Evolutionary conservation across 2,113 vertebrate genomes (phyloP), one percentile per base, ranked within the genome.

Genomic region (Salvelinus sp.): DNA sequence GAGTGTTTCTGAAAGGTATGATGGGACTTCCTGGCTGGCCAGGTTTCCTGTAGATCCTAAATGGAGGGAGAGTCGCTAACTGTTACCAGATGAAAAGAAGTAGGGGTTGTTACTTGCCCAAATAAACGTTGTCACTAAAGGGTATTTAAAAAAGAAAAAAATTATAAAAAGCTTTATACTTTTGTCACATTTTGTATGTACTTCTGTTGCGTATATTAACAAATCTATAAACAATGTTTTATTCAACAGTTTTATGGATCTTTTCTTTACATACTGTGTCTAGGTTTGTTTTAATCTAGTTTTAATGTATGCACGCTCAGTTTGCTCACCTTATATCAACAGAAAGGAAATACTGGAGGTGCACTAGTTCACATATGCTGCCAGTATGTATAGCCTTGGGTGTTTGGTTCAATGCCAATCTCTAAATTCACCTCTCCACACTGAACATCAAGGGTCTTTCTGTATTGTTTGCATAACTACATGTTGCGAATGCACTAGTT

Each of bases 11-110:
- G 72, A 79, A 79, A 78, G 75, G 79, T 27, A 68, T 75, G 76
- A 74, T 79, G 71, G 82, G 83, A 76, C 80, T 79, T 82, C 78
- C 93, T 93, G 92, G 93, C 93, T 85, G 93, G 93, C 91, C 93
- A 88, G 93, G 89, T 83, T 86, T 88, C 80, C 50, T 72, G 81
- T 72, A 22, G 23, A 28, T 28, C 58, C 82, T 58, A 75, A 74
- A 68, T 85, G 73, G 77, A 83, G 76, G 16, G 72, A 71, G 75
- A 70, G n/a, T 70, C 38, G 28, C 28, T 66, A 73, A 75, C 22
- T 73, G 67, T 76, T 69, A 71, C 74, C 5, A 60, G 28, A 83
- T 44, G 25, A 69, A 76, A 63, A 74, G 12, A 67, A 47, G 44
- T 87, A 69, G 64, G 67, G 7, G 75, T 48, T 47, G 22, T 74